phyloP scores from a whole-genome alignment of 2,113 vertebrate species.

The Atractosteus spatula region DNA sequence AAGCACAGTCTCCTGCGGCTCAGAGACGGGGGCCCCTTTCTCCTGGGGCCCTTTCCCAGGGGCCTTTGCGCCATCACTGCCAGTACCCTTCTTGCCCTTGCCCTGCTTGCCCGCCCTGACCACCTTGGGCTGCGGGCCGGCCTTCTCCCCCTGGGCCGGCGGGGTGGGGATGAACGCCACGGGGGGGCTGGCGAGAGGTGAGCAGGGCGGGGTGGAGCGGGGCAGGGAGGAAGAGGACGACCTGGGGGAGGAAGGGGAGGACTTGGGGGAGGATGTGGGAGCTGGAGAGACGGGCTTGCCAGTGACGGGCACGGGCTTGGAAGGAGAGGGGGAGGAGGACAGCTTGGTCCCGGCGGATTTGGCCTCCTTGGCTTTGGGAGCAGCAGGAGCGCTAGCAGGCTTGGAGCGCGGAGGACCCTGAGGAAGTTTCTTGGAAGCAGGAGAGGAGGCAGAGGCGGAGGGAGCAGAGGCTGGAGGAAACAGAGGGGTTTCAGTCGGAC shows the following conservation, averaged over 20 bases:
- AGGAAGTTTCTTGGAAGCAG: conserved; percentile 36
- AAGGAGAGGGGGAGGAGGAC: conserved; percentile 46
- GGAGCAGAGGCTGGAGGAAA: conserved; percentile 63
- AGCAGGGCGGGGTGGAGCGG: conserved; percentile 48
- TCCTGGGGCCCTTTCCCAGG: background rate
- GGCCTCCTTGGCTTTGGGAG: conserved; percentile 66
- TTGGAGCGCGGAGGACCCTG: conserved; percentile 43
- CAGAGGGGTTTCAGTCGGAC: conserved; percentile 39
- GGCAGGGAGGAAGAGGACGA: conserved; percentile 45
- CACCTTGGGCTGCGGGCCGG: conserved; percentile 57
- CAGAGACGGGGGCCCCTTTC: background rate
- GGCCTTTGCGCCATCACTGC: conserved; percentile 12
- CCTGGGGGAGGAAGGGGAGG: conserved; percentile 62
- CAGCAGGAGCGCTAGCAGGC: conserved; percentile 58
- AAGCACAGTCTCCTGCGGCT: background rate
- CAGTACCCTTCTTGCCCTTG: conserved; percentile 52
- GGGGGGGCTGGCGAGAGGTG: conserved; percentile 46
- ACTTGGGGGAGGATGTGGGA: conserved; percentile 52
- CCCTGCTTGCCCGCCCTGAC: conserved; percentile 67
- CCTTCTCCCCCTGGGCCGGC: conserved; percentile 47
- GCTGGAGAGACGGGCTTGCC: conserved; percentile 65
- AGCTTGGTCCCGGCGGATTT: conserved; percentile 39
- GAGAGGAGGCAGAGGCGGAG: conserved; percentile 67
- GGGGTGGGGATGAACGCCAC: conserved; percentile 40
- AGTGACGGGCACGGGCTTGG: conserved; percentile 65